Percentiles rank a stretch among this genome's conserved stretches.
Conservation (phyloP, 1,140 invertebrate genomes). For the Conus ventricosus region DNA sequence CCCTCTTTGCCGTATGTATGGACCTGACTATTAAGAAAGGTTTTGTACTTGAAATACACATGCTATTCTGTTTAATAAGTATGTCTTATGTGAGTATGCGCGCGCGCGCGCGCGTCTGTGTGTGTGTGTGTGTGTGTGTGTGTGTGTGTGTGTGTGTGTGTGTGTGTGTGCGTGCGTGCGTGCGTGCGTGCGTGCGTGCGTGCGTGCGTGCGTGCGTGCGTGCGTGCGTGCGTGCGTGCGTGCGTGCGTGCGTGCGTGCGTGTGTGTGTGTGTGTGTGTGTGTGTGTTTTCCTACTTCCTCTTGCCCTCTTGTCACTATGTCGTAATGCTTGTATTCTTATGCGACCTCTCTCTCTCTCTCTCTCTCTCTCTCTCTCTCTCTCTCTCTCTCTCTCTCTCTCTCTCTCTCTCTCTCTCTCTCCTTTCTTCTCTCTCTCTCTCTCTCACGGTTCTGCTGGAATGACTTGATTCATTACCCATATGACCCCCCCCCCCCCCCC, state of each 20-base stretch:
- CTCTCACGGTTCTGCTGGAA: too few species aligned
- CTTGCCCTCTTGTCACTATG: too few species aligned
- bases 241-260: too few species aligned
- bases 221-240: not conserved
- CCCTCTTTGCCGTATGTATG: too few species aligned
- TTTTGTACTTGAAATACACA: too few species aligned
- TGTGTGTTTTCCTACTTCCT: too few species aligned
- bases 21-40: too few species aligned
- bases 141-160: too few species aligned
- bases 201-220: not conserved
- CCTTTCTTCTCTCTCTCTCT: not conserved
- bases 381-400: not conserved
- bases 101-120: not conserved
- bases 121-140: not conserved
- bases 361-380: not conserved
- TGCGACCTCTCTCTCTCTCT: not conserved
- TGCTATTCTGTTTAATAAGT: not conserved
- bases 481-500: not conserved
- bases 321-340: too few species aligned
- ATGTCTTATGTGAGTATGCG: not conserved
- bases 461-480: not conserved
- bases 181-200: not conserved
- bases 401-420: not conserved
- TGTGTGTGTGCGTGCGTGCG: not conserved
- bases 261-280: not conserved